Conservation (phyloP, 2,888 invertebrate genomes). For the Fragum sueziense region DNA sequence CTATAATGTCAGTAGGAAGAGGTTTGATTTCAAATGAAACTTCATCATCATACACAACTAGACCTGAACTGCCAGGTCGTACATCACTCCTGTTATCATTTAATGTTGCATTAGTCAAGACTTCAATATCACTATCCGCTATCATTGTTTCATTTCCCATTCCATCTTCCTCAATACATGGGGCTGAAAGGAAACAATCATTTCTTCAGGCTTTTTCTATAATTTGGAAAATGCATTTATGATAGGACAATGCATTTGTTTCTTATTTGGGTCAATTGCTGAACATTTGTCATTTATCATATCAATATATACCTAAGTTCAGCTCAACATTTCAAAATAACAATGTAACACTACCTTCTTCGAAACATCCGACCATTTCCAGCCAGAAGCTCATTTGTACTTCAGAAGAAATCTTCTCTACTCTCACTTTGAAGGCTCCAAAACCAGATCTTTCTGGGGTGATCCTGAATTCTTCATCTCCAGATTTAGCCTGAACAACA, state of each 20-base stretch:
- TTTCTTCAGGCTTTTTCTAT: no score
- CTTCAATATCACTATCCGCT: not conserved
- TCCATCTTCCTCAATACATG: not conserved
- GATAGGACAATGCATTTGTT: no score
- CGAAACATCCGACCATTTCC: conserved; percentile 6
- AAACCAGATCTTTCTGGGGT: no score
- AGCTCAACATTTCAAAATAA: no score
- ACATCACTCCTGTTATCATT: not conserved
- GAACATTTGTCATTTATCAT: no score
- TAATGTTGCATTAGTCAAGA: not conserved
- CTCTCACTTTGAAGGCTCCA: not conserved
- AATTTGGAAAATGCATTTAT: no score
- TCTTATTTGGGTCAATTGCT: no score
- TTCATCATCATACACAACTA: not conserved
- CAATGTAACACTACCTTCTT: no score
- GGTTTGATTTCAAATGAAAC: not conserved
- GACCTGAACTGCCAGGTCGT: not conserved
- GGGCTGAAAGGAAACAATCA: no score
- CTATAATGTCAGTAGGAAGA: not conserved
- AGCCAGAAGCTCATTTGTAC: not conserved
- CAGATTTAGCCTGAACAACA: no score
- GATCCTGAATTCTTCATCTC: no score
- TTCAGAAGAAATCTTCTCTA: not conserved
- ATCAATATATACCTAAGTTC: no score
- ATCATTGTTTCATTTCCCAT: not conserved